Base-by-base conservation (phyloP, 2,888 invertebrate genomes). In the Phengaris alcon region DNA sequence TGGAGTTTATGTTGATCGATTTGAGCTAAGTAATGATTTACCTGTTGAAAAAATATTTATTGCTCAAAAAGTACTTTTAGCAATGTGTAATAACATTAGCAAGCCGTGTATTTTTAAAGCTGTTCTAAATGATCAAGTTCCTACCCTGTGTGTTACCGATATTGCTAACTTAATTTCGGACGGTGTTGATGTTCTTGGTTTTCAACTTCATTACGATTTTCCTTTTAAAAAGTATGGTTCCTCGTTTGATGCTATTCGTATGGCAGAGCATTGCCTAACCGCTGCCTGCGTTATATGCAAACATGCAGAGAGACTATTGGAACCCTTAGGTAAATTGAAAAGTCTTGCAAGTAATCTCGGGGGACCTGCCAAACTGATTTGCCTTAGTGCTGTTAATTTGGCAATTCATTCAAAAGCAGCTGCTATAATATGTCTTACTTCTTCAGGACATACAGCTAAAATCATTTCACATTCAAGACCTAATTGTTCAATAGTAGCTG, bases 91-190 rank as follows among this genome's bases (percentile, higher is more conserved):
- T 86, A 95, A 95, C 84, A 91, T 88, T 77, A 98, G 98, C 3
- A 98, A 98, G 85, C 97, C 98, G 0, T 97, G 97, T 13, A 97
- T 98, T 80, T 97, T 97, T 87, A 97, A 97, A 97, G 97, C 93
- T 95, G 86, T 97, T 95, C 88, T 97, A 95, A 81, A 98, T 96
- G 98, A 95, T 95, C 80, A 96, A 94, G 89, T 97, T 95, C 89
- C 97, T 95, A 82, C 94, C 94, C 78, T 97, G 95, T 79, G 97
- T 96, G 75, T 95, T 95, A 88, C 96, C 35, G 98, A 98, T 86
- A 97, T 98, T n/a, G 98, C 98, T 44, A 98, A 98, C 88, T 96
- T 98, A 12, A 95, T 99, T 68, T 91, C 98, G 44, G 98, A 98
- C 88, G 98, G 98, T 6, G 96, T 96, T 64, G 98, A 98, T 87